These are phyloP conservation scores for Podocnemis expansa DNA, from an alignment of 2,113 vertebrate species.

Conservation along the genomic window DNA sequence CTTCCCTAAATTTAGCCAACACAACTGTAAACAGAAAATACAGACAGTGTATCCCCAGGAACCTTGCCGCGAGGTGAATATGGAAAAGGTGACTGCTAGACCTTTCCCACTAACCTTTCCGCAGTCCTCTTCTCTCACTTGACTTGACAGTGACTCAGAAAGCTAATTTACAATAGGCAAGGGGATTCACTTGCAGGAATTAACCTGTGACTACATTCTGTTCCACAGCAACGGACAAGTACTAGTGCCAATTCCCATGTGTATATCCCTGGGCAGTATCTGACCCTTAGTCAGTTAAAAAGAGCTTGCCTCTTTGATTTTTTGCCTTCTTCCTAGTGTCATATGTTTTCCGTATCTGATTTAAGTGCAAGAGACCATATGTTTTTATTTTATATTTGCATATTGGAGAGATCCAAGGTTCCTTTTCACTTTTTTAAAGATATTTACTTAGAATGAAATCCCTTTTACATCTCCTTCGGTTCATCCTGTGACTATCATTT, in stretches of 20 bases:
- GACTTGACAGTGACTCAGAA: rapidly evolving
- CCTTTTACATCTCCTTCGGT: background rate
- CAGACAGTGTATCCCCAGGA: rapidly evolving
- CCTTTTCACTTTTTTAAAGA: background rate
- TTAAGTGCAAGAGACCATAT: background rate
- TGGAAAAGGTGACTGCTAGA: background rate
- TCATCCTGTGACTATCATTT: background rate
- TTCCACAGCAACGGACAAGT: rapidly evolving
- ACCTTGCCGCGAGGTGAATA: background rate
- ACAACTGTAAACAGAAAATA: rapidly evolving
- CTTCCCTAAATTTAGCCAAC: background rate
- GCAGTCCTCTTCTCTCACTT: background rate
- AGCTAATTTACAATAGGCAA: background rate
- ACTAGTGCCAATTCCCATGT: background rate
- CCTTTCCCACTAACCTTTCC: background rate
- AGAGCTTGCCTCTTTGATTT: background rate
- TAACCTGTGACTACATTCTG: background rate
- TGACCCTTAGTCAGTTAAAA: background rate
- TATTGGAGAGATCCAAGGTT: background rate
- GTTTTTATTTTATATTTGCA: background rate
- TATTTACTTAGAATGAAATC: background rate
- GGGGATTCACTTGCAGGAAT: rapidly evolving
- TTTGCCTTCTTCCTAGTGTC: background rate
- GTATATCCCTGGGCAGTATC: rapidly evolving
- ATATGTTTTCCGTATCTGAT: rapidly evolving